Percentiles rank a stretch among this genome's conserved stretches.
These are phyloP conservation scores for Lepus americanus DNA, from an alignment of 2,113 vertebrate species.

Conservation along the genomic window DNA sequence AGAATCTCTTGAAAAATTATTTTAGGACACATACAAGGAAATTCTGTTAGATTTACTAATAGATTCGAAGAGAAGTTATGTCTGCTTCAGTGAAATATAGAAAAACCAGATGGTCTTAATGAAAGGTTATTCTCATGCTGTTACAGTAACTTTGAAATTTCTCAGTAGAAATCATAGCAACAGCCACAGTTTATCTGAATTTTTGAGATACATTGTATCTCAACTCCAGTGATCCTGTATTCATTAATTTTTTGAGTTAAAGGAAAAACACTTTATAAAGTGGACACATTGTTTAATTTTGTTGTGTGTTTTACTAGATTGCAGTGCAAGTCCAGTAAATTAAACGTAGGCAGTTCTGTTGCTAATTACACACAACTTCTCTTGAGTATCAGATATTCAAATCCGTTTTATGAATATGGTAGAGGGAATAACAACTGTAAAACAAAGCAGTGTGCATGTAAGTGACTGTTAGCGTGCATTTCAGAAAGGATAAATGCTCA, in stretches of 20 bases:
- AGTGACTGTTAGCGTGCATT: slow-evolving; percentile 95
- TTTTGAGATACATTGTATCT: slow-evolving; percentile 55
- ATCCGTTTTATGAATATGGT: slow-evolving; percentile 91
- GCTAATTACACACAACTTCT: slow-evolving; percentile 91
- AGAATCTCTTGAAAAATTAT: slow-evolving; percentile 35
- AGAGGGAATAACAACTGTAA: slow-evolving; percentile 92
- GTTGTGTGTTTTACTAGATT: slow-evolving; percentile 87
- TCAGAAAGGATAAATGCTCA: slow-evolving; percentile 98
- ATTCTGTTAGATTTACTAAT: slow-evolving; percentile 25
- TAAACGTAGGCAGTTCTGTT: slow-evolving; percentile 88
- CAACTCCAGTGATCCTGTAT: slow-evolving; percentile 32
- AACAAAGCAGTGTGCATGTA: slow-evolving; percentile 95
- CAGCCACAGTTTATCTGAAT: slow-evolving; percentile 42
- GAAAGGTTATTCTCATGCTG: slow-evolving; percentile 32
- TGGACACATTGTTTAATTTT: slow-evolving; percentile 86
- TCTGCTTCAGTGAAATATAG: slow-evolving; percentile 22
- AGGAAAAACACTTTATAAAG: slow-evolving; percentile 79
- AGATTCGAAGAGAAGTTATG: background rate
- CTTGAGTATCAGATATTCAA: slow-evolving; percentile 90
- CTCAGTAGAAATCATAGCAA: slow-evolving; percentile 36
- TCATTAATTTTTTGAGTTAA: slow-evolving; percentile 57
- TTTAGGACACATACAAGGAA: background rate
- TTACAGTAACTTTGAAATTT: slow-evolving; percentile 46
- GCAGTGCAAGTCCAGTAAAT: slow-evolving; percentile 86
- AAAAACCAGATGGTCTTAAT: slow-evolving; percentile 39